These are phyloP conservation scores for human (Homo sapiens) DNA, from an alignment of 2,113 vertebrate genomes.

Conservation along the genomic window GRCh38 chr16:25968501-25969000, in stretches of 20 bases:
- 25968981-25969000: too few species aligned
- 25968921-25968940: too few species aligned
- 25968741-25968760: background rate
- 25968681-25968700: background rate
- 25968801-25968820: too few species aligned
- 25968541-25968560: background rate
- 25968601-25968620: background rate
- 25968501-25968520: background rate
- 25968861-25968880: too few species aligned
- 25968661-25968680: background rate
- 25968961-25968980: too few species aligned
- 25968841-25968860: too few species aligned
- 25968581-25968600: background rate
- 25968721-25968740: background rate
- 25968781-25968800: background rate
- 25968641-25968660: background rate
- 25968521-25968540: background rate
- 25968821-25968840: too few species aligned
- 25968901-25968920: too few species aligned
- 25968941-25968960: too few species aligned
- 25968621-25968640: background rate
- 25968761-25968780: background rate
- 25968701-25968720: background rate
- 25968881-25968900: too few species aligned
- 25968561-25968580: background rate